These are phyloP conservation scores for Drosophila paulistorum DNA, from an alignment of 1,140 invertebrate genomes.

Conservation along the genomic window DNA sequence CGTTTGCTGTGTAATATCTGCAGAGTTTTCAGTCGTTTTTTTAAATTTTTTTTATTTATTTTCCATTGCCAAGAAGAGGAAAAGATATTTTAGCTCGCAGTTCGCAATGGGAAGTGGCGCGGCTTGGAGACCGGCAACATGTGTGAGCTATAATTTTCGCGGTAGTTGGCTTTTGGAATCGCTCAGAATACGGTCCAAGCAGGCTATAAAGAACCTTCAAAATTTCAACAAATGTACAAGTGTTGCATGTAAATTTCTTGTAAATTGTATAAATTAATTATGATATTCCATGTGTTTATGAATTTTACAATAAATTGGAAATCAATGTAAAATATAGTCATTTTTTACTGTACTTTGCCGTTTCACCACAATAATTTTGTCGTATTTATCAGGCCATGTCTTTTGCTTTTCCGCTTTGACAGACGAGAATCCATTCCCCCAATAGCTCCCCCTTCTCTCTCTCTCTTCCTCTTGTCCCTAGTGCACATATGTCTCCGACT, in stretches of 20 bases:
- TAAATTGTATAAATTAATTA: not conserved
- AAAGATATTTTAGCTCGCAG: conserved; percentile 17
- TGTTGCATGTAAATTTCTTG: not conserved
- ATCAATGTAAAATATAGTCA: not conserved
- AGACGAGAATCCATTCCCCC: conserved; percentile 6
- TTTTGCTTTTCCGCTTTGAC: conserved; percentile 42
- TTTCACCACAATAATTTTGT: conserved; percentile 57
- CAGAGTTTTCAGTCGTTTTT: not conserved
- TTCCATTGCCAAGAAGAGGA: conserved; percentile 32
- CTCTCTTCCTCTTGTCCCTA: conserved; percentile 28
- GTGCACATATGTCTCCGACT: conserved; percentile 60
- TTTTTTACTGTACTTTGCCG: conserved; percentile 30
- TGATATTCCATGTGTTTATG: too few relatives aligned
- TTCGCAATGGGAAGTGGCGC: conserved; percentile 48
- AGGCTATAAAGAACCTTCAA: not conserved
- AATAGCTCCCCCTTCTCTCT: not conserved
- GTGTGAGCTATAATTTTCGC: conserved; percentile 69
- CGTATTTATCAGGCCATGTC: conserved; percentile 66
- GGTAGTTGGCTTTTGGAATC: conserved; percentile 50
- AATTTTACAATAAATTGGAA: too few relatives aligned
- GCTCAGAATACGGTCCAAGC: not conserved
- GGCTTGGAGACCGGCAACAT: conserved; percentile 55
- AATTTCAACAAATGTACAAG: not conserved
- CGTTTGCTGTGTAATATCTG: conserved; percentile 21
- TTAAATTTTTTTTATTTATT: not conserved